Evolutionary conservation across 1,140 invertebrate species (phyloP), one percentile per base, ranked within the genome.

Genomic region (Halyomorpha halys): DNA sequence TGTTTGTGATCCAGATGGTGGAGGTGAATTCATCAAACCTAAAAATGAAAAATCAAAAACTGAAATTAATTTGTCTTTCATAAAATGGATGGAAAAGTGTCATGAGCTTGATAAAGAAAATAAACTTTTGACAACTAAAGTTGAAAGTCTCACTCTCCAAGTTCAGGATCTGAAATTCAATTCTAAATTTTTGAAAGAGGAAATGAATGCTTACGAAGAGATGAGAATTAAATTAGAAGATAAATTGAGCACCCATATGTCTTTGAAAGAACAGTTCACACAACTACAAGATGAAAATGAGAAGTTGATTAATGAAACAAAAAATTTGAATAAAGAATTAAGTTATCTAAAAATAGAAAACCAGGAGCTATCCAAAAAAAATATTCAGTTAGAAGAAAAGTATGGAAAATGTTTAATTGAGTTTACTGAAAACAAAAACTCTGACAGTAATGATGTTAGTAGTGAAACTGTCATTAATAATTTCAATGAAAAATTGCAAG

Each of bases 11-110:
- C 27, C 23, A 13, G 63, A 30, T 8, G 63, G 45, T 16, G 63
- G 54, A 19, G 30, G 19, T 16, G 53, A n/a, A 19, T 14, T 16
- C 11, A n/a, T 16, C 4, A 13, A 16, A 25, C 11, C 27, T 4
- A 39, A 44, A 11, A 3, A 25, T 15, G 25, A 1, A 1, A 49
- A 49, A n/a, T 18, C 21, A n/a, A 16, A 53, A n/a, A n/a, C 23
- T n/a, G 23, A 53, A 14, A 54, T 21, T 4, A 34, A 64, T 27
- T 25, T 64, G 16, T 34, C 62, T 5, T 1, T 59, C 15, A n/a
- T 64, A 13, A 39, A 56, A 45, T 60, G 53, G 56, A 64, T 64
- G 63, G 63, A 64, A 60, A 64, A 39, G 9, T 64, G 34, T n/a
- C 19, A 39, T 8, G 34, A 39, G 11, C 18, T 64, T 18, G 54